A percentile compares a stretch with the other conserved stretches of the same genome.
Conservation (phyloP, 2,797 vertebrate genomes). For the Microctenopoma steveboyesi region DNA sequence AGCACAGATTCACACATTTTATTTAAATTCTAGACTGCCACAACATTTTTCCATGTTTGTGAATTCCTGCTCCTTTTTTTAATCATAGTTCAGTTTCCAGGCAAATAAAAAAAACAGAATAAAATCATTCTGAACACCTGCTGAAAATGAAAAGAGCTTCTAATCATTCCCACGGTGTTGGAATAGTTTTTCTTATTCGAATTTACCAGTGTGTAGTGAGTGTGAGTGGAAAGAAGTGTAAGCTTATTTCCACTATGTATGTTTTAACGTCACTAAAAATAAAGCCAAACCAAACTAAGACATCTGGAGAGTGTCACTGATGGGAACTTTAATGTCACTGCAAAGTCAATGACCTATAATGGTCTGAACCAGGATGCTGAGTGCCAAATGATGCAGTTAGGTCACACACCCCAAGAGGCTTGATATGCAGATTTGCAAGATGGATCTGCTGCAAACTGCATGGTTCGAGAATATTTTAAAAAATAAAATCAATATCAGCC, state of each 20-base stretch:
- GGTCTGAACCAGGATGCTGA: constrained; percentile 18
- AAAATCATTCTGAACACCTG: constrained; percentile 13
- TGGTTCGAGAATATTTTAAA: constrained; percentile 72
- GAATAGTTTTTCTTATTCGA: neutral
- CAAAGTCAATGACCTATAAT: constrained; percentile 37
- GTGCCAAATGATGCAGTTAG: constrained; percentile 32
- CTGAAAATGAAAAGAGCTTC: constrained; percentile 2
- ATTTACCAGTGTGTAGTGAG: neutral
- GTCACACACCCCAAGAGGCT: constrained; percentile 74
- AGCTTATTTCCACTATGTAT: neutral
- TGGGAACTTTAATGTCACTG: constrained; percentile 27
- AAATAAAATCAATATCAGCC: constrained; percentile 46
- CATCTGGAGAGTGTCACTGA: neutral
- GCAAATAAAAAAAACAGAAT: constrained; percentile 24
- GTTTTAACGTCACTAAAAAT: constrained; percentile 6
- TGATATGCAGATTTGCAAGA: constrained; percentile 86
- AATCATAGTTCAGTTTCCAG: constrained; percentile 9
- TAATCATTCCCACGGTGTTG: constrained; percentile 1
- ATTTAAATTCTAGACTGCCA: neutral
- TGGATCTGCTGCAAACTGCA: constrained; percentile 76
- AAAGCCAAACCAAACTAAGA: neutral
- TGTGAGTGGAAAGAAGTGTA: neutral
- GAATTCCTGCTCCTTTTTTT: constrained; percentile 18
- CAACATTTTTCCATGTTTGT: constrained; percentile 1
- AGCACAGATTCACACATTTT: constrained; percentile 16